These are phyloP conservation scores for Onthophagus sagittarius DNA, from an alignment of 2,888 invertebrate genomes.

Conservation along the genomic window DNA sequence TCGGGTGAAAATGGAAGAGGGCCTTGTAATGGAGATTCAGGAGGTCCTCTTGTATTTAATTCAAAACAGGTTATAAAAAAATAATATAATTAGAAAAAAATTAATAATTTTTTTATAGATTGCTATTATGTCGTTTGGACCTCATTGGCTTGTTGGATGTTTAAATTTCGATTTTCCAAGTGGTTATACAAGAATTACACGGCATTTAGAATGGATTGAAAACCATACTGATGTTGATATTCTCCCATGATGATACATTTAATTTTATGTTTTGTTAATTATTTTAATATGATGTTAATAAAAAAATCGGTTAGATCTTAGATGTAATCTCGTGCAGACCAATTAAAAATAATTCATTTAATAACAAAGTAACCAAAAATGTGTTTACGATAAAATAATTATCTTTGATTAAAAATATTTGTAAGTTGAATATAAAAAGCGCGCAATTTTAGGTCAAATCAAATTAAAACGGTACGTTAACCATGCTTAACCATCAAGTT, in stretches of 20 bases:
- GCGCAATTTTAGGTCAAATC: not conserved
- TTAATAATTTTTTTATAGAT: not conserved
- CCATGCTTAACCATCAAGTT: not conserved
- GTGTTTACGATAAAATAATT: not conserved
- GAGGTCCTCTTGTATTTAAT: slow-evolving; percentile 11
- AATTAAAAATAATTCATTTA: not conserved
- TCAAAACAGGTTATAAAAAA: not conserved
- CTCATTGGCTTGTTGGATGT: slow-evolving; percentile 8
- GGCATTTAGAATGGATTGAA: slow-evolving; percentile 15
- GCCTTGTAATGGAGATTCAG: slow-evolving; percentile 16
- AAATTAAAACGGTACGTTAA: not conserved
- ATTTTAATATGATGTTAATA: not conserved
- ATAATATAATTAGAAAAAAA: not conserved
- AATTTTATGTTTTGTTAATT: not conserved
- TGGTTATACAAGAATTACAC: slow-evolving; percentile 13
- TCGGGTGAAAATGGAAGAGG: not conserved
- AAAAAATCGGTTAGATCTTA: not conserved
- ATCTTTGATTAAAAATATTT: not conserved
- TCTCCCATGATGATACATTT: not conserved
- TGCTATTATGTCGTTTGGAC: slow-evolving; percentile 16
- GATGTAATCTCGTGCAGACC: not conserved
- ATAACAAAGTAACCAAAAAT: not conserved
- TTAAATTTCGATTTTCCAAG: slow-evolving; percentile 10
- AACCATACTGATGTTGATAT: slow-evolving; percentile 14
- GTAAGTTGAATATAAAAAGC: not conserved